Conservation (phyloP, 2,888 invertebrate species). For the Archips xylosteana region DNA sequence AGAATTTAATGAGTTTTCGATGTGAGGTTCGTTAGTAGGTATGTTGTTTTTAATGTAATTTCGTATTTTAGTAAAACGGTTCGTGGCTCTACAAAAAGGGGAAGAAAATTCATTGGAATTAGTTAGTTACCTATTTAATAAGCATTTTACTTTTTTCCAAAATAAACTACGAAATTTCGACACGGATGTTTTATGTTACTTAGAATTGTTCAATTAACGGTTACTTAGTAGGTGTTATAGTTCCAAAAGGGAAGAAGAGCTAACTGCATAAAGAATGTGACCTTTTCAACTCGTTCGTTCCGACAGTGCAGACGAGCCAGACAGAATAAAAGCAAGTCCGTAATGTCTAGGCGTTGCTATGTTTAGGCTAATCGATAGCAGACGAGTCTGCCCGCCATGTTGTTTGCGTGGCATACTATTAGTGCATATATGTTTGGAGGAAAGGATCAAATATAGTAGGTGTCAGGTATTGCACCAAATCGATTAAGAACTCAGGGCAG, state of each 20-base stretch:
- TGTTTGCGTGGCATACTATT: conserved; percentile 12
- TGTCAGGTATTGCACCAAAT: no score
- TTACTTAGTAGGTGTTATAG: neutral
- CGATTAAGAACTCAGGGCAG: no score
- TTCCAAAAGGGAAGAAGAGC: neutral
- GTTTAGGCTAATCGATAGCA: conserved; percentile 40
- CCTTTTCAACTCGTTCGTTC: neutral
- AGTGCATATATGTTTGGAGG: neutral
- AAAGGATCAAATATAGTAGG: no score
- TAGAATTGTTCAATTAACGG: no score
- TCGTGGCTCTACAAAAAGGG: no score
- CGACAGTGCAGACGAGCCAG: conserved; percentile 21
- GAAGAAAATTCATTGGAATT: no score
- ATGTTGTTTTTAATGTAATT: neutral
- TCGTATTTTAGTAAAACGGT: neutral
- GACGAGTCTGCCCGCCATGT: conserved; percentile 27
- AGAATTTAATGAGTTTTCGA: neutral
- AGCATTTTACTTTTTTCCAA: no score
- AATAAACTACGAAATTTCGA: no score
- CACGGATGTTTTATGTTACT: no score
- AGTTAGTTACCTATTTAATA: no score
- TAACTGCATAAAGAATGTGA: conserved; percentile 1
- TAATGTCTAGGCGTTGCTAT: conserved; percentile 32
- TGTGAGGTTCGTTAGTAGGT: neutral
- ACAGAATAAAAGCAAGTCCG: conserved; percentile 36